Conservation (phyloP, 1,140 invertebrate species). For the Caenorhabditis tropicalis region DNA sequence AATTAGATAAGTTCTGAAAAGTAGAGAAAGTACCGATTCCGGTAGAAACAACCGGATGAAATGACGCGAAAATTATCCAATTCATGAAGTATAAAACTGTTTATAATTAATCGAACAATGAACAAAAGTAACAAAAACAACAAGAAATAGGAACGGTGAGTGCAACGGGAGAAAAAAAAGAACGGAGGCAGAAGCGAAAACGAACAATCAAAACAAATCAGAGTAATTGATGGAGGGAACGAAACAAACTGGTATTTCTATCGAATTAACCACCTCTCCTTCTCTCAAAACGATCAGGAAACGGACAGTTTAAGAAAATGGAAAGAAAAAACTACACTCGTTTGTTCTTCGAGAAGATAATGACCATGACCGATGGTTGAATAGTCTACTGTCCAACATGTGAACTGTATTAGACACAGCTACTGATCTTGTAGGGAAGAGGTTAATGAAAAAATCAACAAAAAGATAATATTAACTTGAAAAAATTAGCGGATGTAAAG, state of each 20-base stretch:
- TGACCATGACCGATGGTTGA: background rate
- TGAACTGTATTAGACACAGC: too few species aligned
- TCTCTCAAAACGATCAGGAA: conserved; percentile 22
- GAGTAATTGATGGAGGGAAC: background rate
- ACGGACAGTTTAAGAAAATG: background rate
- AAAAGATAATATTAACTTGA: too few species aligned
- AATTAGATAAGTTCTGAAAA: background rate
- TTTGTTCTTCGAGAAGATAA: conserved; percentile 15
- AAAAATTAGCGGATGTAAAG: too few species aligned
- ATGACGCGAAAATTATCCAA: background rate
- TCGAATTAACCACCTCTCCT: conserved; percentile 19
- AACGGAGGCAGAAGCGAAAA: background rate
- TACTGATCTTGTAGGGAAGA: too few species aligned
- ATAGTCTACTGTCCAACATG: too few species aligned
- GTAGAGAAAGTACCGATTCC: background rate
- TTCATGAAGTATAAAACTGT: background rate
- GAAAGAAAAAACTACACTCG: background rate
- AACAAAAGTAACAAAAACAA: background rate
- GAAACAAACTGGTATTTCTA: conserved; percentile 11
- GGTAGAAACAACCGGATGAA: background rate
- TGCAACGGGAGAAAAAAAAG: background rate
- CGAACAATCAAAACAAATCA: conserved; percentile 25
- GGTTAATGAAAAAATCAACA: too few species aligned
- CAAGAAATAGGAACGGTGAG: background rate
- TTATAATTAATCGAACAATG: background rate